phyloP scores from a whole-genome alignment of 2,113 vertebrate species.

The Megaceryle maxima region DNA sequence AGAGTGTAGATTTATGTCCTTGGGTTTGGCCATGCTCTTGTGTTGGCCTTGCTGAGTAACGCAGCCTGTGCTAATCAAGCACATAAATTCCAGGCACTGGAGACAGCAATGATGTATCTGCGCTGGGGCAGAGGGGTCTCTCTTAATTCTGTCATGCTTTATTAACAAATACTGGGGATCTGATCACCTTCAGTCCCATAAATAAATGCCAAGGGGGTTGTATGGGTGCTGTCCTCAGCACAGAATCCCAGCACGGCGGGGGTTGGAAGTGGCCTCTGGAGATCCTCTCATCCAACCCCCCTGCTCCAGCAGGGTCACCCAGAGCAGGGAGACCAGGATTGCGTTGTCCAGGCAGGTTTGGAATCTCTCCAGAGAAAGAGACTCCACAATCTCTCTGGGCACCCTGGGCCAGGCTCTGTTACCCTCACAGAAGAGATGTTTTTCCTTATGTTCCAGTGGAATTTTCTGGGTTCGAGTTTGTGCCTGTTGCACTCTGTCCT shows the following conservation, averaged over 20 bases:
- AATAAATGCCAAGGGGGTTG: accelerated
- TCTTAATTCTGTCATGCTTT: neutral
- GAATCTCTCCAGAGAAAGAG: neutral
- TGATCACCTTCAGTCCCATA: neutral
- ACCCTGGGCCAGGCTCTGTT: neutral
- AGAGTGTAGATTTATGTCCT: neutral
- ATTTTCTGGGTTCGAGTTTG: neutral
- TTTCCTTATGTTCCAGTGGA: neutral
- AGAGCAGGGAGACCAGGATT: neutral
- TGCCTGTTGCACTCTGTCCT: neutral
- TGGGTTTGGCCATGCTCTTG: neutral
- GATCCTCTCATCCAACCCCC: neutral
- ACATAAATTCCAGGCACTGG: neutral
- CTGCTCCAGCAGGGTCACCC: neutral
- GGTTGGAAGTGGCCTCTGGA: neutral
- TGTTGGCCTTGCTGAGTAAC: neutral
- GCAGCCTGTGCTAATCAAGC: neutral
- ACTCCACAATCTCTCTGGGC: neutral
- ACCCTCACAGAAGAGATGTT: neutral
- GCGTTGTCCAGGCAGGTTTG: neutral
- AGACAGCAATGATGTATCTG: neutral
- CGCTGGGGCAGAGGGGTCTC: accelerated
- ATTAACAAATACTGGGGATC: neutral
- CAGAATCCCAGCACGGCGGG: neutral
- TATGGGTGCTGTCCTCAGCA: neutral